Conservation (phyloP, 2,113 vertebrate genomes). For the Phasianus colchicus region DNA sequence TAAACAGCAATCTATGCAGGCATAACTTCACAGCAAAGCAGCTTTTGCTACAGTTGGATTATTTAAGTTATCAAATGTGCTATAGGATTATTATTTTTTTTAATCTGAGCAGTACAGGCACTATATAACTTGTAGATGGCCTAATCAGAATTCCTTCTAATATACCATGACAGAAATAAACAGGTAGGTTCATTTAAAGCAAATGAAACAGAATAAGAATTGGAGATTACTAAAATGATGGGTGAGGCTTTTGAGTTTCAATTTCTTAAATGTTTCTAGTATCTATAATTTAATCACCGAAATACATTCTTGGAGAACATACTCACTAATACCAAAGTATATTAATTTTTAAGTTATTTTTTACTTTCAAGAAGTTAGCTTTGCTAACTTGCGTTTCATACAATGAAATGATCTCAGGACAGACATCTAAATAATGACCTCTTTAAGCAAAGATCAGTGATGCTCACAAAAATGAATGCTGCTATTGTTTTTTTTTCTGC, state of each 20-base stretch:
- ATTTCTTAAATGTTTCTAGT: neutral
- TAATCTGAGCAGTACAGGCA: neutral
- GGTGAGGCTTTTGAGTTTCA: neutral
- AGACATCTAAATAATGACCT: slow-evolving; percentile 25
- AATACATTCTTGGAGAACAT: slow-evolving; percentile 11
- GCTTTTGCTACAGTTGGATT: neutral
- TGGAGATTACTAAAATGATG: neutral
- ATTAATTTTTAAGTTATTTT: neutral
- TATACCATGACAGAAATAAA: neutral
- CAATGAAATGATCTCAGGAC: neutral
- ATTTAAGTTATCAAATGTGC: neutral
- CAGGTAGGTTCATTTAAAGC: neutral
- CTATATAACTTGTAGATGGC: neutral
- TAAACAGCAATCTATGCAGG: neutral
- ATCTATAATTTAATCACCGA: neutral
- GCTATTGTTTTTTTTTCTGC: neutral
- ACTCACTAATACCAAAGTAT: neutral
- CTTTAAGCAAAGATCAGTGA: slow-evolving; percentile 20
- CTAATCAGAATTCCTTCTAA: neutral
- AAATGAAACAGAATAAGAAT: neutral
- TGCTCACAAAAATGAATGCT: neutral
- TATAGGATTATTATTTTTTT: neutral
- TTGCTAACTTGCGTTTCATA: neutral
- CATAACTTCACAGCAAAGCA: neutral
- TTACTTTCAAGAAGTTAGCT: neutral